Conservation (phyloP, 2,888 invertebrate species). For the Papilio demoleus region DNA sequence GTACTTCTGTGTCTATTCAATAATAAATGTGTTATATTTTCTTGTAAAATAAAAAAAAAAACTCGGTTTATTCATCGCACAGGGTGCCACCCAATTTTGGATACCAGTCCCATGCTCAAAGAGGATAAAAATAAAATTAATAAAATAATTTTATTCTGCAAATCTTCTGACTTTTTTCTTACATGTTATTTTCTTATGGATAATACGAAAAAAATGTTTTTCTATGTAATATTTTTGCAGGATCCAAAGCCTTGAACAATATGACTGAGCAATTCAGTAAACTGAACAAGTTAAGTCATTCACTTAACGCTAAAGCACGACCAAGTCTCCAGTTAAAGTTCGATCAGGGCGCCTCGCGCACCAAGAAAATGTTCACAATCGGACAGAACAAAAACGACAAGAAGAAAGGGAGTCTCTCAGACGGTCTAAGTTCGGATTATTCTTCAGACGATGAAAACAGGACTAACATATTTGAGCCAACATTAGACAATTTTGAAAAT, state of each 20-base stretch:
- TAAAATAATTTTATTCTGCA: too few relatives aligned
- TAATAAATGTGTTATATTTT: too few relatives aligned
- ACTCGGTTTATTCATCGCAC: too few relatives aligned
- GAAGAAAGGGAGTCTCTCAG: slow-evolving; percentile 87
- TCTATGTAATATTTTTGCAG: slow-evolving; percentile 80
- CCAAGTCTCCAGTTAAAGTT: slow-evolving; percentile 78
- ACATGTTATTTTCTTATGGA: too few relatives aligned
- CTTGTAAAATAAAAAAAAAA: too few relatives aligned
- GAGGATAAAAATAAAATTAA: too few relatives aligned
- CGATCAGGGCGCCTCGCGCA: slow-evolving; percentile 70
- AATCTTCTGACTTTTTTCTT: too few relatives aligned
- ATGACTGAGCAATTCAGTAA: slow-evolving; percentile 95
- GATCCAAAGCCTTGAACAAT: slow-evolving; percentile 93
- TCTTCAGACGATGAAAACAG: slow-evolving; percentile 81
- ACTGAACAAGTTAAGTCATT: slow-evolving; percentile 88
- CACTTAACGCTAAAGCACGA: slow-evolving; percentile 84
- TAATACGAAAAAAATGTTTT: too few relatives aligned
- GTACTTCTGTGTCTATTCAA: too few relatives aligned
- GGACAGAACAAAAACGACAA: slow-evolving; percentile 76
- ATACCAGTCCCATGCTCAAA: too few relatives aligned
- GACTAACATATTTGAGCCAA: slow-evolving; percentile 78
- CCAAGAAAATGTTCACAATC: slow-evolving; percentile 80
- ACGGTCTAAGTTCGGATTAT: slow-evolving; percentile 83
- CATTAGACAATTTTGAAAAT: slow-evolving; percentile 78
- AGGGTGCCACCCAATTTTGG: too few relatives aligned